phyloP scores from a whole-genome alignment of 2,797 vertebrate genomes.

The Leucoraja ocellata region DNA sequence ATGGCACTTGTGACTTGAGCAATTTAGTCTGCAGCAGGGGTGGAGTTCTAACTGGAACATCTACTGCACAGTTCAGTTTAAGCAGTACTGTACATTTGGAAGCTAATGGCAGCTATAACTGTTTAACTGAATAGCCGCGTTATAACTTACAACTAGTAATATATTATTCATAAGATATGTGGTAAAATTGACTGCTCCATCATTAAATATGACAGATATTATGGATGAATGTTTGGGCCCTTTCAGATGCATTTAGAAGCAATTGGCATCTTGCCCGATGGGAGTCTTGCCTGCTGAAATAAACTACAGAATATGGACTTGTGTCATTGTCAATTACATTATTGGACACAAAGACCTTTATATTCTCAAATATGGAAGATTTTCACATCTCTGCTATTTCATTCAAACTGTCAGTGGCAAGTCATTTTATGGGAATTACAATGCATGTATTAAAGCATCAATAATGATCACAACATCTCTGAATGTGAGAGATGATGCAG shows the following conservation, averaged over 20 bases:
- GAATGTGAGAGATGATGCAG: not conserved
- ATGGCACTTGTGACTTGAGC: too few species aligned
- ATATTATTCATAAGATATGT: not conserved
- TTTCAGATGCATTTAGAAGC: not conserved
- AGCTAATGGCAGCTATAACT: not conserved
- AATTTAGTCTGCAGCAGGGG: too few species aligned
- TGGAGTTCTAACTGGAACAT: too few species aligned
- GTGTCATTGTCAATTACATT: not conserved
- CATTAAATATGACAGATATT: conserved; percentile 7
- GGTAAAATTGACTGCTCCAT: conserved; percentile 4
- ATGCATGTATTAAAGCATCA: not conserved
- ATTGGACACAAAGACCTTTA: not conserved
- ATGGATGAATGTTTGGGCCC: conserved; percentile 1
- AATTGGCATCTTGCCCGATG: not conserved
- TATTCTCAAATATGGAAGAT: not conserved
- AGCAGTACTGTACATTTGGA: not conserved
- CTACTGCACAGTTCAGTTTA: not conserved
- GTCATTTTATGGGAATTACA: not conserved
- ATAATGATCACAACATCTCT: not conserved
- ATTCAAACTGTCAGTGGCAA: not conserved
- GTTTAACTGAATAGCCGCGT: not conserved
- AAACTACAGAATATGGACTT: not conserved
- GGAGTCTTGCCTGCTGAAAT: not conserved
- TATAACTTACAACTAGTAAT: not conserved
- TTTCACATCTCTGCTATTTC: not conserved